A percentile compares a stretch with the other conserved stretches of the same genome.
phyloP scores from a whole-genome alignment of 2,888 invertebrate species.

The Eremobia ochroleuca region DNA sequence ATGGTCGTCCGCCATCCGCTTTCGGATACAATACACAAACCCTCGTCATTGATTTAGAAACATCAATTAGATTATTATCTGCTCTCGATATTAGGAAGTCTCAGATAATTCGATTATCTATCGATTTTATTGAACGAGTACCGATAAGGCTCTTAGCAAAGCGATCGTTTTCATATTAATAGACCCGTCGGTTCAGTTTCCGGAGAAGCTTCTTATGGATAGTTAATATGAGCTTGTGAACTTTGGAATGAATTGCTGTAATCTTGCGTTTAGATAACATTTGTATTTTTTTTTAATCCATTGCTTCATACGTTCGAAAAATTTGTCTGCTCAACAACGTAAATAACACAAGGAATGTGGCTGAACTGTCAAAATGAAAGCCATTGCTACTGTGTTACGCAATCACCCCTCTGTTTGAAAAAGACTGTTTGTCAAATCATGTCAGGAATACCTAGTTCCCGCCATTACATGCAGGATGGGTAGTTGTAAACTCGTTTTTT shows the following conservation, averaged over 20 bases:
- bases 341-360: no score
- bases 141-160: constrained; percentile 45
- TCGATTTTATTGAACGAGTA: constrained; percentile 52
- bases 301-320: no score
- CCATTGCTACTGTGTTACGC: no score
- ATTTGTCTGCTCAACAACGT: no score
- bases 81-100: constrained; percentile 48
- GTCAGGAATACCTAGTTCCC: not conserved
- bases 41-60: constrained; percentile 54
- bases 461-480: not conserved
- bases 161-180: constrained; percentile 42
- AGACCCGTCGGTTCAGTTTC: constrained; percentile 10
- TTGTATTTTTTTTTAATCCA: no score
- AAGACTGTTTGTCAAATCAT: not conserved
- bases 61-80: constrained; percentile 61
- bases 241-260: not conserved
- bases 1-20: constrained; percentile 2
- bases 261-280: not conserved
- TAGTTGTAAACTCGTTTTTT: not conserved
- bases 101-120: constrained; percentile 48
- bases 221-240: constrained; percentile 22
- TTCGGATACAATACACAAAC: constrained; percentile 42
- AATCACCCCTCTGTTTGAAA: not conserved
- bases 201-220: not conserved
- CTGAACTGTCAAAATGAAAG: no score